These are phyloP conservation scores for Neomonachus schauinslandi DNA, from an alignment of 2,113 vertebrate genomes.

Conservation along the genomic window DNA sequence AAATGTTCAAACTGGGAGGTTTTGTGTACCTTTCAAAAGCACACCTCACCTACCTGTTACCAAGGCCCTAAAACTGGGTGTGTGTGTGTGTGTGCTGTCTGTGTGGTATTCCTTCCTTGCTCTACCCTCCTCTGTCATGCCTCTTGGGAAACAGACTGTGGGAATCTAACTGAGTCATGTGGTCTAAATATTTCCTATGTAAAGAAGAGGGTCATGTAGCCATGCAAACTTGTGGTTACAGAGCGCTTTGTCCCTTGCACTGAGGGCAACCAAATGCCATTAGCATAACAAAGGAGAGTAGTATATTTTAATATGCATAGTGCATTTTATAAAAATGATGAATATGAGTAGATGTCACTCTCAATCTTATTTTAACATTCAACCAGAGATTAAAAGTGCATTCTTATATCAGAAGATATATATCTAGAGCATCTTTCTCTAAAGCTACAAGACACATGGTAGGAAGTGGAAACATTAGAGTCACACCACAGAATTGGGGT, in stretches of 20 bases:
- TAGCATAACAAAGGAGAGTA: background rate
- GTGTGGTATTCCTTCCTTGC: background rate
- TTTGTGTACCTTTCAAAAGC: background rate
- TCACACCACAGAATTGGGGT: background rate
- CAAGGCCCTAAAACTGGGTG: background rate
- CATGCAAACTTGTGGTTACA: background rate
- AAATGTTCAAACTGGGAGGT: background rate
- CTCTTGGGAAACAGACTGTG: background rate
- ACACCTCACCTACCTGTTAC: background rate
- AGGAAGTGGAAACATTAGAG: background rate
- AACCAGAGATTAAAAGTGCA: background rate
- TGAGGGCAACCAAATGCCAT: background rate
- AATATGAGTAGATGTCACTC: background rate
- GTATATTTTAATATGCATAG: background rate
- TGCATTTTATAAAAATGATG: background rate
- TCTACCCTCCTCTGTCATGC: background rate
- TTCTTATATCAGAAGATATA: background rate
- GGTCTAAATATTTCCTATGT: background rate
- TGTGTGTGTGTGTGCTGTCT: fast-evolving
- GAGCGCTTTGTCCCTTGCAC: background rate
- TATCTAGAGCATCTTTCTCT: background rate
- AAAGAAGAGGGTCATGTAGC: background rate
- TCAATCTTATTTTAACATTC: background rate
- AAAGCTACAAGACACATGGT: background rate
- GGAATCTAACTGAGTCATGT: background rate